A percentile compares a stretch with the other conserved stretches of the same genome.
These are phyloP conservation scores for Idaea biselata DNA, from an alignment of 2,888 invertebrate species.

Conservation along the genomic window DNA sequence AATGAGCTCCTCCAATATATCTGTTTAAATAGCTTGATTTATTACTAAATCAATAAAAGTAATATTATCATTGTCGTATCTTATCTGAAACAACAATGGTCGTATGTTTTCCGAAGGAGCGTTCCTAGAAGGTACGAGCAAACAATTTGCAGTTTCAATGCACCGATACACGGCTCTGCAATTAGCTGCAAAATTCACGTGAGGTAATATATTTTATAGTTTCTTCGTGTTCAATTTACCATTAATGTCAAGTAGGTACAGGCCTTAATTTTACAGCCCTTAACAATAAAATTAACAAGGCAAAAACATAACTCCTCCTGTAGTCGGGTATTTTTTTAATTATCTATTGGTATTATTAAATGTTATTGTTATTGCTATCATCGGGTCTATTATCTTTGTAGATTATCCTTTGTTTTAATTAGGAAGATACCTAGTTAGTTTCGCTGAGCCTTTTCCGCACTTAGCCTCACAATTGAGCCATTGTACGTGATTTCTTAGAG, in stretches of 20 bases:
- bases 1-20: no score
- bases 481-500: no score
- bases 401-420: no score
- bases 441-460: no score
- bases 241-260: not conserved
- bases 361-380: no score
- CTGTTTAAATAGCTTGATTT: not conserved
- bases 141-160: not conserved
- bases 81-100: not conserved
- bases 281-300: no score
- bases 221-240: not conserved
- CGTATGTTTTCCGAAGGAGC: not conserved
- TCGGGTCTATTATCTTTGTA: no score
- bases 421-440: no score
- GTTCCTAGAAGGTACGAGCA: not conserved
- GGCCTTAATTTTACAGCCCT: not conserved
- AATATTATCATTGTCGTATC: not conserved
- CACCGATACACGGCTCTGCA: not conserved
- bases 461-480: no score
- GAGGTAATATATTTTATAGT: not conserved
- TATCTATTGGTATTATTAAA: no score
- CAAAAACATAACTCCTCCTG: no score
- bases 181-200: not conserved
- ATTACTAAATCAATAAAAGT: not conserved
- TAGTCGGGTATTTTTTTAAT: no score